Percentiles rank a stretch among this genome's conserved stretches.
These are phyloP conservation scores for Deroptyus accipitrinus DNA, from an alignment of 2,113 vertebrate species.

Conservation along the genomic window DNA sequence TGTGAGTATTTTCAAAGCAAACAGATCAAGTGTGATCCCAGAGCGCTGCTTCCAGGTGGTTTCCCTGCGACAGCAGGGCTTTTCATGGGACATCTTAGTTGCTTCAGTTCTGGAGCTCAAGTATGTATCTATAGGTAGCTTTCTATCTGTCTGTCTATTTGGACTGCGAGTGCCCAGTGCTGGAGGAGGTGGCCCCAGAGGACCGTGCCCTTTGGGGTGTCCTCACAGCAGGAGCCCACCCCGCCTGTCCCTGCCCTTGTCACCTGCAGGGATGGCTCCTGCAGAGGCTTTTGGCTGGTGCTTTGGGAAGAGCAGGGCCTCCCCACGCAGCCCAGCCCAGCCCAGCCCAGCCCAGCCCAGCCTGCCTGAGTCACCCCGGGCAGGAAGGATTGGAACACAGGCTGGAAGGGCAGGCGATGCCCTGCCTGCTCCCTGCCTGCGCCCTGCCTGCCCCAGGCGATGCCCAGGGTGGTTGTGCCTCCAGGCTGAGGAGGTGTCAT, in stretches of 20 bases:
- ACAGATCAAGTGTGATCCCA: neutral
- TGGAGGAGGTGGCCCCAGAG: neutral
- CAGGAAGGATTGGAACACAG: neutral
- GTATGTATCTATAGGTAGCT: neutral
- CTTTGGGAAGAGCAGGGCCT: neutral
- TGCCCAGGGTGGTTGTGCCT: fast-evolving
- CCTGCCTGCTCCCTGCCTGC: neutral
- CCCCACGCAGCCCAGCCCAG: neutral
- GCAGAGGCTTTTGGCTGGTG: neutral
- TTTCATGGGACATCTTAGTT: neutral
- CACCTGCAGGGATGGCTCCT: neutral
- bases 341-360: neutral
- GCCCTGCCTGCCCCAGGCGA: neutral
- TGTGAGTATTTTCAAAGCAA: neutral
- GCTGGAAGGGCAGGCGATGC: neutral
- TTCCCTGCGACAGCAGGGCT: neutral
- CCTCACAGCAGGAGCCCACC: neutral
- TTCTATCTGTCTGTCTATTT: no score
- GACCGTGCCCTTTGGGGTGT: neutral
- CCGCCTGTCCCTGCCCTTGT: neutral
- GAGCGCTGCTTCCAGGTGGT: neutral
- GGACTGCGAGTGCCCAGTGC: fast-evolving
- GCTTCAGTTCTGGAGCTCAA: fast-evolving
- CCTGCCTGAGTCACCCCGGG: neutral
- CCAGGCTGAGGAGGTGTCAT: neutral